These are phyloP conservation scores for Sternotherus odoratus DNA, from an alignment of 2,797 vertebrate species.

Conservation along the genomic window DNA sequence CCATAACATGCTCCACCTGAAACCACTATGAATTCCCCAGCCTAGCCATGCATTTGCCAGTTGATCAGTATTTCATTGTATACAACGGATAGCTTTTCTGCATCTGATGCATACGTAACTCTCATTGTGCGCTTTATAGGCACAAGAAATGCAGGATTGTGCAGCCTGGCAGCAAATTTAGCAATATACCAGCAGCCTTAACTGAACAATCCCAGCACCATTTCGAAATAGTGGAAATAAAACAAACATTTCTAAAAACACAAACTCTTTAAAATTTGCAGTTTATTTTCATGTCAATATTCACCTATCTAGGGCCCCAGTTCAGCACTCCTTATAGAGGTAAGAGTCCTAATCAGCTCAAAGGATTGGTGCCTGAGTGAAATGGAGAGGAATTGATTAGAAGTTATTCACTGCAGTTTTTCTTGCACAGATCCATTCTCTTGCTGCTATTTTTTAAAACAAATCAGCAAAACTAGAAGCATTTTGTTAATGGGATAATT, in stretches of 20 bases:
- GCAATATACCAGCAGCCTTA: background rate
- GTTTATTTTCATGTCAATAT: background rate
- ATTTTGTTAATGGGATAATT: background rate
- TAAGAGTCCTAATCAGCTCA: background rate
- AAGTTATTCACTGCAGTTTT: background rate
- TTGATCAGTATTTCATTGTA: background rate
- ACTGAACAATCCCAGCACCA: background rate
- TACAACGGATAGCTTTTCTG: background rate
- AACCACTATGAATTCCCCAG: background rate
- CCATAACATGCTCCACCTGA: background rate
- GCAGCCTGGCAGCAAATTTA: background rate
- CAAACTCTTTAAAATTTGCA: background rate
- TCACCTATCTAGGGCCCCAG: background rate
- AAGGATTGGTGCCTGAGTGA: background rate
- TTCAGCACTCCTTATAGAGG: background rate
- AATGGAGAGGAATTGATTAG: background rate
- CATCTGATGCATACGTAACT: background rate
- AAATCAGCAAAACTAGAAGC: background rate
- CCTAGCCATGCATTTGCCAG: background rate
- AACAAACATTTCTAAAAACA: background rate
- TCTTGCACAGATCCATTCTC: background rate
- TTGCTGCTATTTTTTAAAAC: constrained; percentile 55
- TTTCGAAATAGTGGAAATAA: background rate
- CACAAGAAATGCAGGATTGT: background rate
- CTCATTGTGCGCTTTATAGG: rapidly evolving